Base-by-base conservation (phyloP, 1,140 invertebrate species). In the Drosophila carrolli region DNA sequence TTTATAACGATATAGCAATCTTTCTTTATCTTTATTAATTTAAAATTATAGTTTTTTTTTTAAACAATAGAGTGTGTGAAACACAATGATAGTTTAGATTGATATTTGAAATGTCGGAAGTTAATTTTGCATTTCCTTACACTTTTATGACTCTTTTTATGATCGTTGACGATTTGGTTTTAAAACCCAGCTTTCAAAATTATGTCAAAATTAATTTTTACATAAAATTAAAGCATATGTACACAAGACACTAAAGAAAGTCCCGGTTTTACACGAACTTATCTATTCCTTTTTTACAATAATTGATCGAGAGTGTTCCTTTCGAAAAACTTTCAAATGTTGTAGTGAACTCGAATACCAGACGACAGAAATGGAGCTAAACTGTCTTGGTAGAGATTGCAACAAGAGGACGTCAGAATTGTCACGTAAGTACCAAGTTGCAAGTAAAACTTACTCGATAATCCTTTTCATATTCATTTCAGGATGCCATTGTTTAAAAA, bases 401-500 rank as follows among this genome's bases (percentile, higher is more conserved):
- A 23, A 16, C 32, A 1, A 56, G 35, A 53, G 8, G 32, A 19
- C 50, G 19, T 16, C 10, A 37, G 5, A 53, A 13, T 13, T 32
- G 27, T 50, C 47, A 51, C 9, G 48, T 51, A 19, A 11, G 48
- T 16, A 13, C n/a, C 13, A 14, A 13, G 6, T 19, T 8, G 1
- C 27, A 5, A n/a, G 5, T 2, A n/a, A 41, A 27, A 14, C 1
- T 1, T 8, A 14, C 13, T 14, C 7, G 7, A 11, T 11, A 14
- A 29, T 4, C 4, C 4, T n/a, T 35, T 6, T 11, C 1, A 11
- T 2, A 3, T 6, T 11, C 0, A 46, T 14, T 37, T 7, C 10
- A 65, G 16, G 1, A 79, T 79, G 67, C 4, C 51, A n/a, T 8
- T 60, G 11, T 27, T 66, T 0, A 40, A 59, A 3, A 60, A 53